Conservation (phyloP, 2,888 invertebrate species). For the Pogonocherus hispidulus region DNA sequence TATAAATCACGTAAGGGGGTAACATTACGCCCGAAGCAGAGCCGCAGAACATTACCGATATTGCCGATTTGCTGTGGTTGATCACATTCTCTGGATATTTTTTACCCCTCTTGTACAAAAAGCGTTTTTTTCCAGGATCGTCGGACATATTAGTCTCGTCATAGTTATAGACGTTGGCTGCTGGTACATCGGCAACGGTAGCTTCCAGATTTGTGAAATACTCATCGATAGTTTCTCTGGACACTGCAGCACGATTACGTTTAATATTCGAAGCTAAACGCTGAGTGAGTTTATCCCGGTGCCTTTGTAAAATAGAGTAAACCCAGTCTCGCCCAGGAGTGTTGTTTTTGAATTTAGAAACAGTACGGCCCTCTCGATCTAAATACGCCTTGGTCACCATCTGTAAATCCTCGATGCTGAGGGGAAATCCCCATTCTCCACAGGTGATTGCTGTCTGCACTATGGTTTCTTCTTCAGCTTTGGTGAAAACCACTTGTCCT, state of each 20-base stretch:
- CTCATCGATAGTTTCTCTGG: conserved; percentile 32
- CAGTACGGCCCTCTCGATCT: too few relatives aligned
- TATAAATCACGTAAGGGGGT: conserved; percentile 63
- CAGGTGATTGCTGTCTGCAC: too few relatives aligned
- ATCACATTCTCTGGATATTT: conserved; percentile 41
- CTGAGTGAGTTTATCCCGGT: conserved; percentile 34
- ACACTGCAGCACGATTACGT: conserved; percentile 35
- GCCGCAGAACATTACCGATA: conserved; percentile 61
- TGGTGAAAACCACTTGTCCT: conserved; percentile 29
- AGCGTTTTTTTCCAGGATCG: conserved; percentile 52
- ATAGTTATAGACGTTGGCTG: conserved; percentile 25
- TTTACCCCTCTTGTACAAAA: conserved; percentile 38
- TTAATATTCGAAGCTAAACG: conserved; percentile 38
- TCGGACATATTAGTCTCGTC: conserved; percentile 55
- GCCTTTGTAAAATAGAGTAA: conserved; percentile 37
- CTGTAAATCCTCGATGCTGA: too few relatives aligned
- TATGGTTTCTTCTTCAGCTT: conserved; percentile 17
- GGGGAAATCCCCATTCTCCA: too few relatives aligned
- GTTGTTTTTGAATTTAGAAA: not conserved
- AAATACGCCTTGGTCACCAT: too few relatives aligned
- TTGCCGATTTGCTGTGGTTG: conserved; percentile 45
- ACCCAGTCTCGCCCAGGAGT: too few relatives aligned
- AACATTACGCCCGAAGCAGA: conserved; percentile 59
- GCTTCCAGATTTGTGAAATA: conserved; percentile 51
- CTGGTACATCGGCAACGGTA: conserved; percentile 41